Evolutionary conservation across 2,113 vertebrate species (phyloP), one percentile per base, ranked within the genome.

Genomic region (Podarcis cretensis): DNA sequence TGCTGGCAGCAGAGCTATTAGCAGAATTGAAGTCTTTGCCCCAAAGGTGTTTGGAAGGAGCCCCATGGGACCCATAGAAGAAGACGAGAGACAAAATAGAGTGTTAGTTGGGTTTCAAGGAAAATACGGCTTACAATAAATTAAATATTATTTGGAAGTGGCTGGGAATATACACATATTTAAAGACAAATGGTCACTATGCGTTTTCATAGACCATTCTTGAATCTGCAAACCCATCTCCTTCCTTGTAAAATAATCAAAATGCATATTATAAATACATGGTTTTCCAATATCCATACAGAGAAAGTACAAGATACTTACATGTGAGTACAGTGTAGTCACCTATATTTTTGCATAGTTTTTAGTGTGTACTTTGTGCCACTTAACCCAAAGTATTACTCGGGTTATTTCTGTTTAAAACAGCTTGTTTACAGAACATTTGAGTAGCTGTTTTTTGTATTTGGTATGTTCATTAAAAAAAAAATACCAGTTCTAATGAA

Each of bases 311-410:
- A 97, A 96, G 97, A 97, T 97, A 97, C 97, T 97, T 97, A 97
- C 96, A 97, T 97, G 97, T 97, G 97, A 97, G 87, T 96, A 97
- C 96, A 97, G 94, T 96, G 96, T 97, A 96, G 96, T 97, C 96
- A 97, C 96, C 96, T 97, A 97, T 97, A 97, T 97, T 97, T 96
- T 97, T 97, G 97, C 97, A 97, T 97, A 97, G 97, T 97, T 97
- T 97, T 97, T 97, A 97, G 96, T 97, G 96, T 97, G 97, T 97
- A 97, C 97, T 97, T 97, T 96, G 96, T 97, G 97, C 97, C 97
- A 97, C 97, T 97, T 97, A 97, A 97, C 95, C 96, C 97, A 97
- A 97, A 97, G 97, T 96, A 97, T 97, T 97, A 97, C 97, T 96
- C 78, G 0, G 63, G 6, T 95, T 87, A 76, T 91, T 96, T 78